Evolutionary conservation across 1,140 invertebrate genomes (phyloP).

Genomic region (Leptinotarsa defecta): DNA sequence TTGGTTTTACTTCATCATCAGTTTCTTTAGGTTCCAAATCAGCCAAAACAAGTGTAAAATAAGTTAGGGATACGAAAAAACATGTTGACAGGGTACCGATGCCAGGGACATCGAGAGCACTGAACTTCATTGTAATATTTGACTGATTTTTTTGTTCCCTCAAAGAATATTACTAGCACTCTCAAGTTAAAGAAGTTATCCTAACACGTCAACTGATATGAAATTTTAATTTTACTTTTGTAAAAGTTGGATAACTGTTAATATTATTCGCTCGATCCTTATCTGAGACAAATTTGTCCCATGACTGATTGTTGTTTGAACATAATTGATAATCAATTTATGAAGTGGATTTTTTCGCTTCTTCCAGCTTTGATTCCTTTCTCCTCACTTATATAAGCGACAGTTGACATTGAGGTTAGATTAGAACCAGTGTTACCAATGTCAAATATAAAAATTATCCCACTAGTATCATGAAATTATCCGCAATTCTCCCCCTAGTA

Average conservation of each 20-base stretch:
- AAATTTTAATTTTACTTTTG: too few species aligned
- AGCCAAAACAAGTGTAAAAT: conserved; percentile 5
- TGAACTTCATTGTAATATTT: neutral
- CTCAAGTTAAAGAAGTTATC: neutral
- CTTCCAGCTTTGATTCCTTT: conserved; percentile 4
- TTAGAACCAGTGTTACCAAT: too few species aligned
- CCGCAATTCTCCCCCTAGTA: too few species aligned
- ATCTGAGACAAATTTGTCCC: neutral
- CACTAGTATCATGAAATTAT: too few species aligned
- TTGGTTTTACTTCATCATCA: conserved; percentile 27
- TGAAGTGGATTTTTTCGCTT: neutral
- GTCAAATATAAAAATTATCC: too few species aligned
- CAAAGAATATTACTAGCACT: neutral
- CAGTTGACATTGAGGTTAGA: neutral
- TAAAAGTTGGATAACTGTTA: too few species aligned
- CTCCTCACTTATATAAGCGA: neutral
- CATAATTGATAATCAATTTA: neutral
- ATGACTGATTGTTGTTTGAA: neutral
- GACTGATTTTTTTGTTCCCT: neutral
- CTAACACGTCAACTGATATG: neutral
- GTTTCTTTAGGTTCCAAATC: conserved; percentile 23
- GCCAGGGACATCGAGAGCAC: neutral
- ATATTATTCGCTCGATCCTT: too few species aligned
- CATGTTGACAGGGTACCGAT: neutral
- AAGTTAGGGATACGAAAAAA: neutral